Evolutionary conservation across 2,113 vertebrate genomes (phyloP), one percentile per base, ranked within the genome.

Genomic region (Chlamydotis undulata): DNA sequence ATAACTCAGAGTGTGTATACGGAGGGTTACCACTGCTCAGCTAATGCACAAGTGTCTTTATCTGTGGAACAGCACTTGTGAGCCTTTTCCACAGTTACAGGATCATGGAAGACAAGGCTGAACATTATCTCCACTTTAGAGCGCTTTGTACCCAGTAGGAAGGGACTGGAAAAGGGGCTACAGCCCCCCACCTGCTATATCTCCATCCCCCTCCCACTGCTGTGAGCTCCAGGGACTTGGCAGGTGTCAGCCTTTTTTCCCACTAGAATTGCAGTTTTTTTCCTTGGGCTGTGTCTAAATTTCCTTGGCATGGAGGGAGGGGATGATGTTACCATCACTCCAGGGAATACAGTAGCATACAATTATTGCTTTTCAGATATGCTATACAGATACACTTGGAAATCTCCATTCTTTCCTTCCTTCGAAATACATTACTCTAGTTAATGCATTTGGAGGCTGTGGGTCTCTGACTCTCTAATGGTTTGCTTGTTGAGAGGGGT

Each of bases 231-330:
- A 89, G 78, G 59, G 50, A 85, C 14, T 96, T 96, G 93, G 95
- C 93, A 93, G 33, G 22, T 80, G 22, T 35, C 69, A 60, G 52
- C 47, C 19, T 60, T 88, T 43, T 96, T 94, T 94, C 91, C 94
- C 89, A 79, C 57, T 73, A 37, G 50, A 93, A 90, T 47, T 93
- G 90, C 84, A 88, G 52, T 91, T 96, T 95, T 89, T 89, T 89
- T 70, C 82, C 82, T 83, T 96, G 87, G 81, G 78, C 91, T 95
- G 59, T 88, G 61, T 87, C 65, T 96, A 94, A 91, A 95, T 96
- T 93, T 93, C 90, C 67, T 88, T 97, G 96, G 95, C 95, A 77
- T 39, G 19, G 55, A 93, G 55, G 55, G 59, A 86, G 82, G 41
- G 41, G 83, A 81, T 96, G 94, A 93, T 83, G 79, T 91, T 96